phyloP scores from a whole-genome alignment of 2,113 vertebrate genomes.

The Sigmodon hispidus region DNA sequence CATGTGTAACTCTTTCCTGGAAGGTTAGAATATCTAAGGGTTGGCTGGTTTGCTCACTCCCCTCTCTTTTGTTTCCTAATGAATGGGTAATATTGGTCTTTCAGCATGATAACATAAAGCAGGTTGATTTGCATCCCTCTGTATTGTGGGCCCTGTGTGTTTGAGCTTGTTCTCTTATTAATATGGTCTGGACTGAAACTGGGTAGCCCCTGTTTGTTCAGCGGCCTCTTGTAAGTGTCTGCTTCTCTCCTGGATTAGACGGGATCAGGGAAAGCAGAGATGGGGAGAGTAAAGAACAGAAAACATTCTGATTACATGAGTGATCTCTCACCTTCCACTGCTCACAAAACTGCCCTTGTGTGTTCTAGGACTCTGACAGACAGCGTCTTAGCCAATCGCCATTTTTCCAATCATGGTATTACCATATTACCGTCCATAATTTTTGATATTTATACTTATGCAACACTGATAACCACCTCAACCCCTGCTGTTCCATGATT shows the following conservation, averaged over 20 bases:
- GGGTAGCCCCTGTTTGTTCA: constrained; percentile 70
- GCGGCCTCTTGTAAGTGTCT: constrained; percentile 35
- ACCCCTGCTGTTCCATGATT: background rate
- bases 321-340: background rate
- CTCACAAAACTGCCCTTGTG: background rate
- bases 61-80: constrained; percentile 75
- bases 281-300: background rate
- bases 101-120: constrained; percentile 78
- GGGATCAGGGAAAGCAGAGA: constrained; percentile 5
- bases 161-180: constrained; percentile 79
- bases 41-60: constrained; percentile 70
- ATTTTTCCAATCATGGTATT: background rate
- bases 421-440: background rate
- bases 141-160: constrained; percentile 63
- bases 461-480: background rate
- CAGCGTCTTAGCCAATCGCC: background rate
- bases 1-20: constrained; percentile 75
- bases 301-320: background rate
- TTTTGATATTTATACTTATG: background rate
- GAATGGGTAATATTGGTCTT: constrained; percentile 77
- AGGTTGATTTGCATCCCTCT: constrained; percentile 71
- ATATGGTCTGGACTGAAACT: constrained; percentile 61
- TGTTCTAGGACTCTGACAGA: background rate
- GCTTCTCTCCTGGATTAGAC: constrained; percentile 40
- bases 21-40: constrained; percentile 58